These are phyloP conservation scores for Lagodon rhomboides DNA, from an alignment of 2,797 vertebrate species.

Conservation along the genomic window DNA sequence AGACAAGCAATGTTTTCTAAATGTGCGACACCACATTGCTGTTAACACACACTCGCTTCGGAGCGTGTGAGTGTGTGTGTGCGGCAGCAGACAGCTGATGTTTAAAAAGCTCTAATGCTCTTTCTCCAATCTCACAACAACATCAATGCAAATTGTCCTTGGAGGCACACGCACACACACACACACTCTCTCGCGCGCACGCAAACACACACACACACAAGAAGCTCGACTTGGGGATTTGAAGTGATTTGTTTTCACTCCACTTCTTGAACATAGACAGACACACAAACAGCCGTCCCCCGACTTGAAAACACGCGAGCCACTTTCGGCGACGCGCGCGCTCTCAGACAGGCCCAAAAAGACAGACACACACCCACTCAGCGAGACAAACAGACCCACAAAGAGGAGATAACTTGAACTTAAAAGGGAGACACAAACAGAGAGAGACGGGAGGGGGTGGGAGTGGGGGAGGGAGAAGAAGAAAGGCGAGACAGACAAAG, in stretches of 20 bases:
- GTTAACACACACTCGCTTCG: conserved; percentile 41
- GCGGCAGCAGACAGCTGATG: conserved; percentile 56
- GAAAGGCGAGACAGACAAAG: conserved; percentile 42
- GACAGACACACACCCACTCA: conserved; percentile 32
- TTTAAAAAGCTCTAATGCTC: conserved; percentile 65
- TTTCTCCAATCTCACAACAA: conserved; percentile 64
- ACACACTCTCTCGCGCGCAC: neutral
- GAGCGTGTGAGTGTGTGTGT: conserved; percentile 1
- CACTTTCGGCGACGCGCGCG: neutral
- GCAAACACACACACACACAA: conserved; percentile 2
- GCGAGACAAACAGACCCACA: conserved; percentile 26
- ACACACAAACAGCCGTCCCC: conserved; percentile 40
- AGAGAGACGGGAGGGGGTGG: neutral
- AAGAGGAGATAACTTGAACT: conserved; percentile 53
- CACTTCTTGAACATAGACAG: conserved; percentile 43
- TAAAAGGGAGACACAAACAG: conserved; percentile 52
- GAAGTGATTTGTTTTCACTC: conserved; percentile 69
- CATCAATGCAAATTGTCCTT: conserved; percentile 70
- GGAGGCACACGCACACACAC: conserved; percentile 36
- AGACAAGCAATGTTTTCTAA: conserved; percentile 67
- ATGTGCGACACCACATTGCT: conserved; percentile 46
- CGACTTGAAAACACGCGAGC: conserved; percentile 16
- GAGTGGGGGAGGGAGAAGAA: conserved; percentile 7
- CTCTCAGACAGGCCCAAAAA: conserved; percentile 13
- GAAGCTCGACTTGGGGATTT: conserved; percentile 48